These are phyloP conservation scores for Catagonus wagneri DNA, from an alignment of 2,113 vertebrate genomes.

Conservation along the genomic window DNA sequence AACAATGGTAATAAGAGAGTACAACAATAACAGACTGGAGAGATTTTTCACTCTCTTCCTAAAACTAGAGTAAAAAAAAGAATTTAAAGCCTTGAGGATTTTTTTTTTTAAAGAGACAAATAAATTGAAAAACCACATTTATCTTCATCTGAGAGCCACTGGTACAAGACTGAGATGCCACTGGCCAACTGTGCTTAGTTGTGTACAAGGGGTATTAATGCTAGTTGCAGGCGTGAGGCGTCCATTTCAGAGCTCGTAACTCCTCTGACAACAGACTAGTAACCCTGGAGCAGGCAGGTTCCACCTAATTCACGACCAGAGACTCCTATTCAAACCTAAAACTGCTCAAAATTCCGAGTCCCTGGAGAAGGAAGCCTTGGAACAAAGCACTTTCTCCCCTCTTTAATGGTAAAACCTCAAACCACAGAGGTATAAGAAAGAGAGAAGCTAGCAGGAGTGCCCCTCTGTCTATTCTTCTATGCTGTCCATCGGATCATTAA, in stretches of 20 bases:
- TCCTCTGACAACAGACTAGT: neutral
- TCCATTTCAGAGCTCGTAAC: neutral
- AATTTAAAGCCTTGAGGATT: neutral
- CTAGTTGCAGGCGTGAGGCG: neutral
- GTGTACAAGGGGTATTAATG: neutral
- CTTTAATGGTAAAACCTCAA: slow-evolving; percentile 75
- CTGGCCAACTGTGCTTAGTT: neutral
- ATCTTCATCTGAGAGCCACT: neutral
- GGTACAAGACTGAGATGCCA: neutral
- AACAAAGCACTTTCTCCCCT: slow-evolving; percentile 62
- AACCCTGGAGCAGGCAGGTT: neutral
- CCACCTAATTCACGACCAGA: neutral
- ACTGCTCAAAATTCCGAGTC: slow-evolving; percentile 3
- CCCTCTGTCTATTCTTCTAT: slow-evolving; percentile 55
- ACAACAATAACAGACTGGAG: neutral
- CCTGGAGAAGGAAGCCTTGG: neutral
- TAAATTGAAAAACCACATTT: neutral
- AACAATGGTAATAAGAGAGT: neutral
- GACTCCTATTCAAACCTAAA: slow-evolving; percentile 22
- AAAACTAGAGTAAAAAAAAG: neutral
- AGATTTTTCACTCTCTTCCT: neutral
- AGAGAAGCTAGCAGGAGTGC: slow-evolving; percentile 1
- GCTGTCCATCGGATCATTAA: slow-evolving; percentile 73
- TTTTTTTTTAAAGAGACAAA: no score
- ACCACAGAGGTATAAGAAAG: slow-evolving; percentile 71